These are phyloP conservation scores for Choristoneura fumiferana DNA, from an alignment of 1,140 invertebrate species.

Conservation along the genomic window DNA sequence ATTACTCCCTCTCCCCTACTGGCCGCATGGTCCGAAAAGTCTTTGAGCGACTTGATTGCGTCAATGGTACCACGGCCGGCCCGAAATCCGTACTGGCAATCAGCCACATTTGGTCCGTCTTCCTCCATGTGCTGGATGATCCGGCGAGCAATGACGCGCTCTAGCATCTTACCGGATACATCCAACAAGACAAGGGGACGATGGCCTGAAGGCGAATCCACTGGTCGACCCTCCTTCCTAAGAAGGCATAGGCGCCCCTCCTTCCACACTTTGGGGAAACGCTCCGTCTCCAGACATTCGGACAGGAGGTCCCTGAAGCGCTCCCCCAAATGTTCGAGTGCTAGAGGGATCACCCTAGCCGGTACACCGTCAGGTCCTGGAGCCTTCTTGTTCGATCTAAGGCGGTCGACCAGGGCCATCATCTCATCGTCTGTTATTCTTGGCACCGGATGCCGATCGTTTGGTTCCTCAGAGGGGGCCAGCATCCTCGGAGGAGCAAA, in stretches of 20 bases:
- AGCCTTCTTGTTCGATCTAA: no score
- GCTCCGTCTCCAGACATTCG: background rate
- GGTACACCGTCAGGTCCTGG: background rate
- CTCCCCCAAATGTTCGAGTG: background rate
- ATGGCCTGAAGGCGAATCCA: no score
- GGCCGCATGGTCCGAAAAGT: background rate
- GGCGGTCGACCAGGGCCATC: background rate
- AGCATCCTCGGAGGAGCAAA: background rate
- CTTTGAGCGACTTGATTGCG: no score
- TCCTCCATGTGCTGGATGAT: background rate
- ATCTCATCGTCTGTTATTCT: background rate
- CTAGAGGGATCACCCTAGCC: background rate
- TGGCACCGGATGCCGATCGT: background rate
- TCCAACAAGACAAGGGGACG: no score
- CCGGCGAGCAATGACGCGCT: no score
- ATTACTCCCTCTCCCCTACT: constrained; percentile 12
- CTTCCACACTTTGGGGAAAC: no score
- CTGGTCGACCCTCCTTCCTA: no score
- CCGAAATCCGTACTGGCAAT: background rate
- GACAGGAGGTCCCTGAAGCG: background rate
- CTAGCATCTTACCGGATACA: no score
- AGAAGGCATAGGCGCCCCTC: no score
- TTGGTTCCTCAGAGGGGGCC: background rate
- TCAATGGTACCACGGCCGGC: background rate
- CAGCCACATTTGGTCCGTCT: background rate